Conservation (phyloP, 2,888 invertebrate species). For the Thera obeliscata region DNA sequence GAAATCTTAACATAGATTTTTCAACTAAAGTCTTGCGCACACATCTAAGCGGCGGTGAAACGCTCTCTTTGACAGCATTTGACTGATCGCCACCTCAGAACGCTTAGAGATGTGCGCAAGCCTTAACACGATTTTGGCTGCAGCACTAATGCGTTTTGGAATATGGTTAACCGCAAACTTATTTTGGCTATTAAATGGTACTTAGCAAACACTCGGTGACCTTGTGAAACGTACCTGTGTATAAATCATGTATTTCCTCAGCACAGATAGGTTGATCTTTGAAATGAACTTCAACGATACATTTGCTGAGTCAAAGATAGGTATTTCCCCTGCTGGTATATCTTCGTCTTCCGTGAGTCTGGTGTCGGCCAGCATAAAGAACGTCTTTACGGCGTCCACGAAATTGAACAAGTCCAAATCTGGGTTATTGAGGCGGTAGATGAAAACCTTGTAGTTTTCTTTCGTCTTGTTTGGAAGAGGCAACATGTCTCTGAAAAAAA, state of each 20-base stretch:
- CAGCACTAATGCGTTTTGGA: too few species aligned
- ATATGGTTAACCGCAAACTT: too few species aligned
- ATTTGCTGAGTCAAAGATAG: conserved; percentile 88
- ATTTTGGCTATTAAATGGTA: too few species aligned
- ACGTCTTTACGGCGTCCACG: conserved; percentile 87
- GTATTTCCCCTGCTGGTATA: conserved; percentile 87
- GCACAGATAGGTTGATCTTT: conserved; percentile 85
- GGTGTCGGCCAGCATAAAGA: conserved; percentile 89
- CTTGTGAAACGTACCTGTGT: conserved; percentile 81
- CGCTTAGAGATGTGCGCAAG: too few species aligned
- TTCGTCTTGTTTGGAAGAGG: conserved; percentile 87
- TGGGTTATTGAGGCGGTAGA: conserved; percentile 86
- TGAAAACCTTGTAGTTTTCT: conserved; percentile 87
- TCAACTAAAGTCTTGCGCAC: too few species aligned
- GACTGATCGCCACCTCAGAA: too few species aligned
- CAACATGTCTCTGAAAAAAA: conserved; percentile 86
- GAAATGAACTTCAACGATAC: conserved; percentile 86
- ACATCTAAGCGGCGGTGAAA: too few species aligned
- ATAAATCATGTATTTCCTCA: conserved; percentile 89
- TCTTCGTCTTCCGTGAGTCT: conserved; percentile 86
- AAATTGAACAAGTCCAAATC: conserved; percentile 87
- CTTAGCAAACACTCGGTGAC: not conserved
- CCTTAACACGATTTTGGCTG: too few species aligned
- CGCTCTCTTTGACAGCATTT: too few species aligned
- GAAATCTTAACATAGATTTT: too few species aligned